phyloP scores from a whole-genome alignment of 2,888 invertebrate genomes.

The Ethmia dodecea region DNA sequence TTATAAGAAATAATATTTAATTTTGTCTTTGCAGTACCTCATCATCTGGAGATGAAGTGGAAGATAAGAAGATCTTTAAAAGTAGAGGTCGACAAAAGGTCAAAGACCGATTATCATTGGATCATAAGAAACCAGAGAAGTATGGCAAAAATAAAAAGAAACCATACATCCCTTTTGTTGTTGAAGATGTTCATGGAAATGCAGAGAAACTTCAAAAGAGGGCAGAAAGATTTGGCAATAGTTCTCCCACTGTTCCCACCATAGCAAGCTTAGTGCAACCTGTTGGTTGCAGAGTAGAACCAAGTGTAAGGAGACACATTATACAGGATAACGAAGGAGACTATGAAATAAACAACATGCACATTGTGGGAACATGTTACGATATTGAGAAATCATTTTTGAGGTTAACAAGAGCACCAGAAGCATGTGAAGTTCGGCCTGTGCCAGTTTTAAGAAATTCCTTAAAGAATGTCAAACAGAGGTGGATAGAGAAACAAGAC shows the following conservation, averaged over 20 bases:
- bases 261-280: constrained; percentile 65
- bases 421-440: constrained; percentile 94
- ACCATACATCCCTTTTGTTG: constrained; percentile 80
- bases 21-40: constrained; percentile 58
- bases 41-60: constrained; percentile 73
- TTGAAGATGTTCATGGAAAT: constrained; percentile 84
- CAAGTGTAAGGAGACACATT: constrained; percentile 44
- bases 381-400: constrained; percentile 98
- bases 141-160: constrained; percentile 75
- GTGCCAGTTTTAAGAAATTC: constrained; percentile 90
- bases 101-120: constrained; percentile 75
- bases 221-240: constrained; percentile 89
- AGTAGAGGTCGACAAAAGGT: constrained; percentile 70
- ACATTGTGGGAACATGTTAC: constrained; percentile 95
- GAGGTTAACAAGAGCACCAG: constrained; percentile 96
- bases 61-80: constrained; percentile 63
- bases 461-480: constrained; percentile 92
- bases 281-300: constrained; percentile 45
- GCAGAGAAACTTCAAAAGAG: constrained; percentile 90
- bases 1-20: too few relatives aligned
- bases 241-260: constrained; percentile 55
- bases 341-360: constrained; percentile 90
- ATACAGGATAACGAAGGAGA: constrained; percentile 82
- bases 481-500: constrained; percentile 94
- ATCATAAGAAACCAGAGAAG: constrained; percentile 60